These are phyloP conservation scores for Botia almorhae DNA, from an alignment of 2,797 vertebrate species.

Conservation along the genomic window DNA sequence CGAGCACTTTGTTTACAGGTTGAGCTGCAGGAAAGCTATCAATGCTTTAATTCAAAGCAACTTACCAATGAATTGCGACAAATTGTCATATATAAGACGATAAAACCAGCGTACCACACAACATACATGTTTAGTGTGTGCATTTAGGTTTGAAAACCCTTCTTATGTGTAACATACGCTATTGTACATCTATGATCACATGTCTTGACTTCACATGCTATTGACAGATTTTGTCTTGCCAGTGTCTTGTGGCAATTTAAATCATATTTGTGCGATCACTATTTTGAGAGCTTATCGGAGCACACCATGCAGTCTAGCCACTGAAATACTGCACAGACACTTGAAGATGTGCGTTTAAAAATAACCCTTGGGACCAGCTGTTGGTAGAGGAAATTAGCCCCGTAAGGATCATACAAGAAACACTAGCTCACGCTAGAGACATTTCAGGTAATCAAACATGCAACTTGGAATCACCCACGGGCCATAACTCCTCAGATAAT, in stretches of 20 bases:
- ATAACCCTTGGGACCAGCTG: slow-evolving; percentile 71
- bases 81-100: background rate
- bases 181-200: background rate
- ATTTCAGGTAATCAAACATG: background rate
- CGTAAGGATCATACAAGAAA: slow-evolving; percentile 37
- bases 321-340: slow-evolving; percentile 58
- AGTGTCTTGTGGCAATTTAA: background rate
- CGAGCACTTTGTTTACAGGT: background rate
- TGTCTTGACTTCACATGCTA: too few species aligned
- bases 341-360: slow-evolving; percentile 71
- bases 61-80: background rate
- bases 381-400: slow-evolving; percentile 49
- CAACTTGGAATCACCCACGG: background rate
- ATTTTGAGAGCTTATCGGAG: background rate
- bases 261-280: background rate
- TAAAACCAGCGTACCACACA: background rate
- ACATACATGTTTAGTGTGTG: background rate
- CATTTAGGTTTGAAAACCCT: background rate
- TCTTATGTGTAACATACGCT: background rate
- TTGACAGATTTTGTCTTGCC: too few species aligned
- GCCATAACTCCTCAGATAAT: background rate
- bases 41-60: background rate
- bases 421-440: slow-evolving; percentile 21
- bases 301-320: background rate
- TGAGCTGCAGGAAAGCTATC: background rate